Evolutionary conservation across 2,797 vertebrate species (phyloP).

Genomic region (Parauchenoglanis ngamensis): DNA sequence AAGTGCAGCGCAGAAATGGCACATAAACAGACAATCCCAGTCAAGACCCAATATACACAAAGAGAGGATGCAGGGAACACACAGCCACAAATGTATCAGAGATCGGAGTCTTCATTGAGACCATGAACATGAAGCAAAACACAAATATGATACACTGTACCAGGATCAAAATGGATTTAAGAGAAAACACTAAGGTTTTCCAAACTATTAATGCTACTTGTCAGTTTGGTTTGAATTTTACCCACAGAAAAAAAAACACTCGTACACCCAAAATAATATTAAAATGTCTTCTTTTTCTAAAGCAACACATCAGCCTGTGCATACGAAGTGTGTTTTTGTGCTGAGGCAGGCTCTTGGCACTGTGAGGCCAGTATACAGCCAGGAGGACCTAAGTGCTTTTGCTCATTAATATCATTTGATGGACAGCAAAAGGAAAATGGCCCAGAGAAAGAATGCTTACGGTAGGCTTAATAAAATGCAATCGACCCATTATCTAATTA

Average conservation of each 20-base stretch:
- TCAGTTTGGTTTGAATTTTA: conserved; percentile 5
- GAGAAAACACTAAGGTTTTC: conserved; percentile 5
- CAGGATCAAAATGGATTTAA: conserved; percentile 16
- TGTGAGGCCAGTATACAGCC: conserved; percentile 52
- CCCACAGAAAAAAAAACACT: background rate
- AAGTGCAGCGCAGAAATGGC: conserved; percentile 63
- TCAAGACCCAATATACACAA: conserved; percentile 61
- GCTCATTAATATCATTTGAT: conserved; percentile 70
- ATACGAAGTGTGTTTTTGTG: conserved; percentile 55
- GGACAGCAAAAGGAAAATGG: conserved; percentile 46
- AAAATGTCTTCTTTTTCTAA: conserved; percentile 32
- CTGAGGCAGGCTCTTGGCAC: conserved; percentile 71
- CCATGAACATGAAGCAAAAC: conserved; percentile 34
- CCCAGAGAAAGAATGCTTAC: conserved; percentile 72
- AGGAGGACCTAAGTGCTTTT: conserved; percentile 70
- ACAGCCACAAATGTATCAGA: conserved; percentile 53
- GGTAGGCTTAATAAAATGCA: conserved; percentile 72
- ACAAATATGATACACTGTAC: conserved; percentile 31
- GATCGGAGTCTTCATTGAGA: conserved; percentile 15
- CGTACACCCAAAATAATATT: conserved; percentile 9
- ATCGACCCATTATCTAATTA: conserved; percentile 82
- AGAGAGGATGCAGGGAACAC: conserved; percentile 62
- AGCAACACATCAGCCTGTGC: conserved; percentile 45
- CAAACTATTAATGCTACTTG: conserved; percentile 8
- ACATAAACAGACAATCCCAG: conserved; percentile 63